A percentile compares a stretch with the other conserved stretches of the same genome.
Evolutionary conservation across 1,140 invertebrate genomes (phyloP).

Genomic region (Euborellia annulipes): DNA sequence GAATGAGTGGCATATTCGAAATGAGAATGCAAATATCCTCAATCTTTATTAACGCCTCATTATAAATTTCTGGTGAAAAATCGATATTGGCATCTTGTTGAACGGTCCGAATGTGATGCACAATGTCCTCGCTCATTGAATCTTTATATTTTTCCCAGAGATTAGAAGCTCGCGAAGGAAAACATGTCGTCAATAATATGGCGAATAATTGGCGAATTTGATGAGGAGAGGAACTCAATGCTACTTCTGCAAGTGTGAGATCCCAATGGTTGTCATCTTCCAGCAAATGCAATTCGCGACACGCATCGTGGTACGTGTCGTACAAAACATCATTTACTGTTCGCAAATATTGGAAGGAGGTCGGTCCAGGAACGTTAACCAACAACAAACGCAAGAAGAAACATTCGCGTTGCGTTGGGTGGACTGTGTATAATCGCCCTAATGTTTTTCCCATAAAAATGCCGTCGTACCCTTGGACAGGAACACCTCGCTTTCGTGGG

Average conservation of each 20-base stretch:
- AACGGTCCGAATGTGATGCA: slow-evolving; percentile 10
- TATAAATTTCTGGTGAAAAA: slow-evolving; percentile 15
- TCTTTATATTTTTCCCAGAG: slow-evolving; percentile 25
- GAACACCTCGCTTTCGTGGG: slow-evolving; percentile 14
- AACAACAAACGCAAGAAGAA: slow-evolving; percentile 27
- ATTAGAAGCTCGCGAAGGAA: slow-evolving; percentile 17
- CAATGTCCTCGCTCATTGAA: slow-evolving; percentile 21
- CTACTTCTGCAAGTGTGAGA: slow-evolving; percentile 20
- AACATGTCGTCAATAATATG: slow-evolving; percentile 23
- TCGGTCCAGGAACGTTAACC: slow-evolving; percentile 24
- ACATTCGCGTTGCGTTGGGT: slow-evolving; percentile 24
- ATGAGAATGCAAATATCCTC: slow-evolving; percentile 16
- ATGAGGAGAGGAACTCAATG: slow-evolving; percentile 16
- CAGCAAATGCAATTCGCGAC: slow-evolving; percentile 22
- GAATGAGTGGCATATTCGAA: slow-evolving; percentile 12
- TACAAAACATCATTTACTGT: slow-evolving; percentile 27
- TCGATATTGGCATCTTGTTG: slow-evolving; percentile 12
- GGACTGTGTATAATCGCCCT: slow-evolving; percentile 25
- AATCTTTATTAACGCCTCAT: slow-evolving; percentile 13
- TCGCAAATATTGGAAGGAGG: slow-evolving; percentile 24
- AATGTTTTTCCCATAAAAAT: slow-evolving; percentile 20
- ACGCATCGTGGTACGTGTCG: slow-evolving; percentile 24
- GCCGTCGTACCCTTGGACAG: slow-evolving; percentile 16
- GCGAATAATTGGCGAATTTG: slow-evolving; percentile 27
- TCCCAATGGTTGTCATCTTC: slow-evolving; percentile 27